Conservation (phyloP, 2,888 invertebrate species). For the Caenorhabditis drosophilae region DNA sequence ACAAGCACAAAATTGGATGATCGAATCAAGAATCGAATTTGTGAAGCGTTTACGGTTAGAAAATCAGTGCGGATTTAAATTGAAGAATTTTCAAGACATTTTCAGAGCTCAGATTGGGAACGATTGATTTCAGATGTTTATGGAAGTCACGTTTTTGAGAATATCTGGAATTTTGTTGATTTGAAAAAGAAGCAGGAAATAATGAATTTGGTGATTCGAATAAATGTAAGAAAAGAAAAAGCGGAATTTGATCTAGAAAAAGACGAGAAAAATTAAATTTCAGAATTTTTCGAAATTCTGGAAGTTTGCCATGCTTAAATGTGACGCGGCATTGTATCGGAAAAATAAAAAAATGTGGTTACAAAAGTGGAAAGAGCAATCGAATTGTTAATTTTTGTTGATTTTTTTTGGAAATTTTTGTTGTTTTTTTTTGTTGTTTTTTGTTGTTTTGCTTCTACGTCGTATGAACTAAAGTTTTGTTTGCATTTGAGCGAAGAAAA, state of each 20-base stretch:
- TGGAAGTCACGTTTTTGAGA: slow-evolving; percentile 44
- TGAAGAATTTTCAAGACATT: not conserved
- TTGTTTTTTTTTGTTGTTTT: too few relatives aligned
- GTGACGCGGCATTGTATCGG: slow-evolving; percentile 38
- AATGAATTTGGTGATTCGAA: slow-evolving; percentile 42
- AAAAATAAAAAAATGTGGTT: slow-evolving; percentile 46
- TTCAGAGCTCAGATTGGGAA: slow-evolving; percentile 35
- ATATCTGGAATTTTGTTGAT: slow-evolving; percentile 41
- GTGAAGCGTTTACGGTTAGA: slow-evolving; percentile 36
- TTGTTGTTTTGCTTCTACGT: too few relatives aligned
- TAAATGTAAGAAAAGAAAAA: slow-evolving; percentile 45
- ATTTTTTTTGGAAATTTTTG: too few relatives aligned
- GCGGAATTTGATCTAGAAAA: too few relatives aligned
- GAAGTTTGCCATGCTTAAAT: slow-evolving; percentile 50
- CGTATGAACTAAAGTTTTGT: too few relatives aligned
- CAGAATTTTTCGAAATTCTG: slow-evolving; percentile 44
- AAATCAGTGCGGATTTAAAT: not conserved
- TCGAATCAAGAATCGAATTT: slow-evolving; percentile 30
- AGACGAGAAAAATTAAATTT: too few relatives aligned
- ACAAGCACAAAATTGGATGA: slow-evolving; percentile 26
- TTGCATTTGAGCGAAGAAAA: too few relatives aligned
- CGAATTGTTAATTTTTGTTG: too few relatives aligned
- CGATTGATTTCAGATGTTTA: slow-evolving; percentile 34
- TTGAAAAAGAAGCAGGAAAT: slow-evolving; percentile 41
- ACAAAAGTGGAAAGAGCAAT: slow-evolving; percentile 38